Evolutionary conservation across 1,140 invertebrate genomes (phyloP), one percentile per base, ranked within the genome.

Genomic region (Cotesia typhae): DNA sequence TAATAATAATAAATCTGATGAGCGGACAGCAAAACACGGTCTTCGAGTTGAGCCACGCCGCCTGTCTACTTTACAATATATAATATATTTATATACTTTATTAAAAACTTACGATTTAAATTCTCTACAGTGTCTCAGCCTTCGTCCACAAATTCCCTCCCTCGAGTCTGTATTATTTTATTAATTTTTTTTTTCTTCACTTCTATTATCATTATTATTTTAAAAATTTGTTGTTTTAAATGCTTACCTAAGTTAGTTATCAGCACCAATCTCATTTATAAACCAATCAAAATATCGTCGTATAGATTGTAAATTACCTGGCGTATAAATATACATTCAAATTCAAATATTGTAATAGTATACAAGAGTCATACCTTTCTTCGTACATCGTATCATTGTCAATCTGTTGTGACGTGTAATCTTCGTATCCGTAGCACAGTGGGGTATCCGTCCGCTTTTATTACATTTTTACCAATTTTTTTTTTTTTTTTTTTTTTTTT

Each of bases 291-390:
- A 85, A 85, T 87, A 87, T 85, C 81, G 75, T 84, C 80, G 79
- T 81, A 80, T 84, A 84, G 81, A 85, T 86, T 84, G 81, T 82
- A 81, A 82, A 79, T 80, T 80, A 83, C 84, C 80, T 81, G 82
- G 82, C 80, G 82, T 86, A 85, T 86, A 87, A 85, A 87, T 84
- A 87, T 86, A 87, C 85, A 87, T 84, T 86, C 85, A 85, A 81
- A 85, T 84, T 85, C 81, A 83, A 86, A 85, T 86, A 85, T 85
- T 81, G 67, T 83, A 83, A 86, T 84, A 83, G 82, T 85, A 86
- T 86, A 85, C 84, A 84, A 84, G 82, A 83, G 79, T 83, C 76
- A 78, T 82, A 79, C 78, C 77, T 74, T 72, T 76, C 68, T 76
- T 75, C 61, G 71, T 70, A 75, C 75, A 75, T 71, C 61, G 70